Evolutionary conservation across 1,140 invertebrate species (phyloP).

Genomic region (Bombus confusus): DNA sequence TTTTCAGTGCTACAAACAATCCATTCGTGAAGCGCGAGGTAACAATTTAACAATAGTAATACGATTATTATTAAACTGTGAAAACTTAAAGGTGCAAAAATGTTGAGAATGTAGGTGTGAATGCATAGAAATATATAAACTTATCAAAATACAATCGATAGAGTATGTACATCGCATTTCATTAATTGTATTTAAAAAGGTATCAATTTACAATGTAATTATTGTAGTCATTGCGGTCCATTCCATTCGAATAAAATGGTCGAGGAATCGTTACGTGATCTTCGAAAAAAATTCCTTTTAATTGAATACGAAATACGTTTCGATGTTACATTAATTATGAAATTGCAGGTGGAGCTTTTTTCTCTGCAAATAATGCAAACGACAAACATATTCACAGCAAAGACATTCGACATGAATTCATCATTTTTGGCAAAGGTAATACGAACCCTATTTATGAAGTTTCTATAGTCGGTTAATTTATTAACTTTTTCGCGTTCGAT

Average conservation of each 20-base stretch:
- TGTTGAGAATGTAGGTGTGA: background rate
- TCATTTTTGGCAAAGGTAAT: constrained; percentile 66
- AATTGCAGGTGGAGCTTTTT: constrained; percentile 70
- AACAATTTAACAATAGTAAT: constrained; percentile 14
- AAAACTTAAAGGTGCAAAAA: too few relatives aligned
- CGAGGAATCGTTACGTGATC: too few relatives aligned
- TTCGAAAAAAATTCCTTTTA: too few relatives aligned
- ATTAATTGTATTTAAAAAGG: too few relatives aligned
- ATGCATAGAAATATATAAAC: too few relatives aligned
- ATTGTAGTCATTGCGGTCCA: too few relatives aligned
- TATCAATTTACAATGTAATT: rapidly evolving
- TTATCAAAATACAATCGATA: too few relatives aligned
- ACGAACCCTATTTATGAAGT: too few relatives aligned
- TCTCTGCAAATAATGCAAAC: constrained; percentile 72
- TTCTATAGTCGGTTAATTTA: too few relatives aligned
- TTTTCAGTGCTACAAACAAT: constrained; percentile 68
- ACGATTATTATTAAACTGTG: background rate
- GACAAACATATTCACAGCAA: constrained; percentile 67
- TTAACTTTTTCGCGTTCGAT: too few relatives aligned
- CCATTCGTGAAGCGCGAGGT: constrained; percentile 76
- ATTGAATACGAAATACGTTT: constrained; percentile 10
- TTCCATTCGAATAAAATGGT: constrained; percentile 63
- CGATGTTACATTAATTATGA: constrained; percentile 23
- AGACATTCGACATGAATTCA: constrained; percentile 63
- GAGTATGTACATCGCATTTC: too few relatives aligned